Percentiles rank a stretch among this genome's conserved stretches.
phyloP scores from a whole-genome alignment of 2,888 invertebrate genomes.

The Poecilus cupreus region DNA sequence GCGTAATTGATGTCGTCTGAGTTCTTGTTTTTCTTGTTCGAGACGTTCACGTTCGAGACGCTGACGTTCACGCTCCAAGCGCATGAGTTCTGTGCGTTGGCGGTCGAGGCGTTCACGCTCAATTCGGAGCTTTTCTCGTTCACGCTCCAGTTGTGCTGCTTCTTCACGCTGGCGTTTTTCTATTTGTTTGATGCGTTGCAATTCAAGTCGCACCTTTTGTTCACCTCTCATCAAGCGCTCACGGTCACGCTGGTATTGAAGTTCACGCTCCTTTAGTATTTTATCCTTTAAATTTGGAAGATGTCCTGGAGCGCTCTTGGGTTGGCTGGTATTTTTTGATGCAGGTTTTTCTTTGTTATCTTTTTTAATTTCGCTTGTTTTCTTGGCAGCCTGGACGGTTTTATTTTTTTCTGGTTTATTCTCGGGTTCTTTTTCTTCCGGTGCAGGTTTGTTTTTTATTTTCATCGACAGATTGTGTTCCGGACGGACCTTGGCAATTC shows the following conservation, averaged over 20 bases:
- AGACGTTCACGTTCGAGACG: constrained; percentile 76
- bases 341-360: background rate
- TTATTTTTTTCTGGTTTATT: constrained; percentile 59
- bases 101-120: constrained; percentile 92
- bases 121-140: constrained; percentile 85
- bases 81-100: constrained; percentile 89
- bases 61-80: constrained; percentile 89
- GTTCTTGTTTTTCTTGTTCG: constrained; percentile 85
- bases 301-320: constrained; percentile 65
- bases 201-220: constrained; percentile 86
- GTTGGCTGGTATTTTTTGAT: background rate
- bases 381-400: no score
- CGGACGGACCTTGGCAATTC: constrained; percentile 84
- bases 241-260: constrained; percentile 84
- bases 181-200: constrained; percentile 85
- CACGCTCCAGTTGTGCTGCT: constrained; percentile 86
- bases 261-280: constrained; percentile 86
- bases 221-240: constrained; percentile 87
- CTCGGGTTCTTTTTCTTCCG: constrained; percentile 59
- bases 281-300: constrained; percentile 79
- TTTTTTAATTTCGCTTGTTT: no score
- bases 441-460: constrained; percentile 47
- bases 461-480: constrained; percentile 69
- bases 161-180: constrained; percentile 90
- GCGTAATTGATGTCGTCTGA: constrained; percentile 85